These are phyloP conservation scores for Centropus unirufus DNA, from an alignment of 2,113 vertebrate species.

Conservation along the genomic window DNA sequence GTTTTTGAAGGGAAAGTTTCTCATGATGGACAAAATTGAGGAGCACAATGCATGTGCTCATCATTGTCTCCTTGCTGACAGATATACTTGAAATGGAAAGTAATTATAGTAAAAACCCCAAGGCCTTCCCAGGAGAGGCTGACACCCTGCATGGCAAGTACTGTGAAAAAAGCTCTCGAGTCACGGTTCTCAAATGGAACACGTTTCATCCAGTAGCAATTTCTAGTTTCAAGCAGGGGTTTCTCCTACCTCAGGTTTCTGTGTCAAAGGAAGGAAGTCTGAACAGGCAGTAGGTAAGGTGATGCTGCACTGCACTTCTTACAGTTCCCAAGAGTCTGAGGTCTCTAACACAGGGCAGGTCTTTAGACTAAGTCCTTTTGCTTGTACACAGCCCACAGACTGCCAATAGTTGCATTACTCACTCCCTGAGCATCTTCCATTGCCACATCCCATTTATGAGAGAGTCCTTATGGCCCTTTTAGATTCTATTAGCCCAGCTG, in stretches of 20 bases:
- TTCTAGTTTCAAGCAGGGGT: not conserved
- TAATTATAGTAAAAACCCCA: not conserved
- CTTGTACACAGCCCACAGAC: not conserved
- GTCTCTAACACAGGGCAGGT: not conserved
- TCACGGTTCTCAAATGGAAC: not conserved
- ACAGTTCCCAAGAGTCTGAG: not conserved
- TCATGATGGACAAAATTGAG: not conserved
- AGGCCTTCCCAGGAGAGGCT: not conserved
- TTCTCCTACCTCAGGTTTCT: constrained; percentile 8
- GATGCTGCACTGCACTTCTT: not conserved
- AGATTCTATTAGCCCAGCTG: not conserved
- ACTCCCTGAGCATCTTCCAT: not conserved
- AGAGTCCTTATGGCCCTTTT: not conserved
- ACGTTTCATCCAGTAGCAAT: not conserved
- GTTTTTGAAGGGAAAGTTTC: not conserved
- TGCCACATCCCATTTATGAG: not conserved
- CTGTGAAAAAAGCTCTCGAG: constrained; percentile 49
- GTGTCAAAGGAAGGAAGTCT: not conserved
- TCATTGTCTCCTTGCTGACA: constrained; percentile 12
- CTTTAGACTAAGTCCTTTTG: not conserved
- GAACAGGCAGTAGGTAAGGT: not conserved
- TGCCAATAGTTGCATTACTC: not conserved
- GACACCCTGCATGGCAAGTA: not conserved
- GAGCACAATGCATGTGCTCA: not conserved
- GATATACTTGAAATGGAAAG: constrained; percentile 20